A percentile compares a stretch with the other conserved stretches of the same genome.
Evolutionary conservation across 2,888 invertebrate species (phyloP).

Genomic region (Melinaea menophilus): DNA sequence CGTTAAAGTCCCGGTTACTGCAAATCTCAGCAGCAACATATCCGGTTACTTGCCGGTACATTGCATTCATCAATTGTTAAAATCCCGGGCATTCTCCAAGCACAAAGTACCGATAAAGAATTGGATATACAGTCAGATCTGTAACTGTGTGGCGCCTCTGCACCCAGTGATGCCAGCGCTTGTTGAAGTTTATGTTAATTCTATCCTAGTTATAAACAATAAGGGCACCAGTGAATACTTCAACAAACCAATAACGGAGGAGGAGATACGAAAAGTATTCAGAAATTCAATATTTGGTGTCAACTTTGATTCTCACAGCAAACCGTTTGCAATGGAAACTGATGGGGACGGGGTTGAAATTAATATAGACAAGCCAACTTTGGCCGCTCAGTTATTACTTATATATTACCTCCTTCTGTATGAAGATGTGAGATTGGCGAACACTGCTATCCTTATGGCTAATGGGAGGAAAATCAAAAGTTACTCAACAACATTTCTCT

Average conservation of each 20-base stretch:
- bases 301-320: constrained; percentile 81
- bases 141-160: constrained; percentile 91
- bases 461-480: constrained; percentile 87
- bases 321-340: constrained; percentile 72
- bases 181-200: constrained; percentile 96
- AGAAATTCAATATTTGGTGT: constrained; percentile 86
- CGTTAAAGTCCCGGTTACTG: constrained; percentile 96
- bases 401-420: constrained; percentile 95
- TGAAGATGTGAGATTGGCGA: constrained; percentile 91
- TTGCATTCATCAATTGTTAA: constrained; percentile 96
- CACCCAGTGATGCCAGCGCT: constrained; percentile 95
- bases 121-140: constrained; percentile 97
- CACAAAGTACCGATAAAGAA: constrained; percentile 97
- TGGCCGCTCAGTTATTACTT: constrained; percentile 92
- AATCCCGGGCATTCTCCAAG: constrained; percentile 96
- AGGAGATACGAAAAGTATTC: constrained; percentile 91
- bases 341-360: constrained; percentile 75
- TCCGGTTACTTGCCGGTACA: constrained; percentile 96
- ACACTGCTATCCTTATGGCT: constrained; percentile 81
- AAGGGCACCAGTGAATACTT: constrained; percentile 86
- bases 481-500: constrained; percentile 91
- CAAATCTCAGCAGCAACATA: constrained; percentile 90
- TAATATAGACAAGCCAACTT: constrained; percentile 79
- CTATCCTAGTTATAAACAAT: constrained; percentile 85
- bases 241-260: constrained; percentile 94